Percentiles rank a stretch among this genome's conserved stretches.
phyloP scores from a whole-genome alignment of 2,888 invertebrate genomes.

The Agriopis marginaria region DNA sequence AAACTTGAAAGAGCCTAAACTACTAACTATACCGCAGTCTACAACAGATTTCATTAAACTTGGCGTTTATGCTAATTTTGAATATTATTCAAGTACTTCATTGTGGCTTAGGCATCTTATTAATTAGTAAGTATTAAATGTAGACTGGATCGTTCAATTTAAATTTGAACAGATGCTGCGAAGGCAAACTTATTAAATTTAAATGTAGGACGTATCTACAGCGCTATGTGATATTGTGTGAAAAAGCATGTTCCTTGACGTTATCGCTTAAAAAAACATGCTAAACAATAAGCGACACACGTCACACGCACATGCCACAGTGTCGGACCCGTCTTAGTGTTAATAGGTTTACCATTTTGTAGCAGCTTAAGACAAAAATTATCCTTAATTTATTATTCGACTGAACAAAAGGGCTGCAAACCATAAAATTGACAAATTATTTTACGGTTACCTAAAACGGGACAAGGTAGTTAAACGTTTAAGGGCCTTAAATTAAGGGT shows the following conservation, averaged over 20 bases:
- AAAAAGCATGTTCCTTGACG: too few relatives aligned
- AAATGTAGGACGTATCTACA: too few relatives aligned
- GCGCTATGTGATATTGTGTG: too few relatives aligned
- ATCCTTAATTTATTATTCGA: slow-evolving; percentile 21
- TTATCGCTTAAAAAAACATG: too few relatives aligned
- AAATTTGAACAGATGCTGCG: too few relatives aligned
- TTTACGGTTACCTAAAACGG: slow-evolving; percentile 25
- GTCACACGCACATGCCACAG: not conserved
- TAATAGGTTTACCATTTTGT: slow-evolving; percentile 1
- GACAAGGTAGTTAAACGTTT: slow-evolving; percentile 30
- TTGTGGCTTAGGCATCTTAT: too few relatives aligned
- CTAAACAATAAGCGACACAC: not conserved
- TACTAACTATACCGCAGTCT: slow-evolving; percentile 8
- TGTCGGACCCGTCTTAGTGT: too few relatives aligned
- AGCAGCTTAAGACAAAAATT: slow-evolving; percentile 9
- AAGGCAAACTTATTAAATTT: too few relatives aligned
- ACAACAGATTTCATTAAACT: slow-evolving; percentile 10
- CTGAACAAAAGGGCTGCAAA: slow-evolving; percentile 22
- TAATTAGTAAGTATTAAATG: too few relatives aligned
- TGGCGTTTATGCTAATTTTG: slow-evolving; percentile 10
- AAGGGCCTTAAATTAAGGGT: slow-evolving; percentile 23
- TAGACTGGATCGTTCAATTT: too few relatives aligned
- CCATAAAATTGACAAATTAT: slow-evolving; percentile 30
- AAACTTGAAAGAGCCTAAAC: slow-evolving; percentile 1
- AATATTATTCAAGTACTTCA: slow-evolving; percentile 3